A percentile compares a stretch with the other conserved stretches of the same genome.
phyloP scores from a whole-genome alignment of 1,140 invertebrate species.

The Patella vulgata region DNA sequence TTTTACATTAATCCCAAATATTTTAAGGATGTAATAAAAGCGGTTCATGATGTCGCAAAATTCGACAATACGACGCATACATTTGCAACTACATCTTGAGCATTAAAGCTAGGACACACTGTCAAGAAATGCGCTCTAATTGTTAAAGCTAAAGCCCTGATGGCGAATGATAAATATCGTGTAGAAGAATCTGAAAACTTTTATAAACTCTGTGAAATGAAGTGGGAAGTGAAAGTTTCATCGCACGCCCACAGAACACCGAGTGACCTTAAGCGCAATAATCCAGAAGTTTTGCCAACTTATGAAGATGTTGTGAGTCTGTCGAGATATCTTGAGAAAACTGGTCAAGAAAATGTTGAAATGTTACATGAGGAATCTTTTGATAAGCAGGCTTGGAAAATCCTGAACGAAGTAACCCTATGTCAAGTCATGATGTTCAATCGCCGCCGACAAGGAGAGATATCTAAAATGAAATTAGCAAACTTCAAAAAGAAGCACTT shows the following conservation, averaged over 20 bases:
- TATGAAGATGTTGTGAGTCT: slow-evolving; percentile 16
- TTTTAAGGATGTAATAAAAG: not conserved
- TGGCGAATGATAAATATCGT: no score
- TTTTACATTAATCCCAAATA: no score
- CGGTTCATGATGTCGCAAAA: not conserved
- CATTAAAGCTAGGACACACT: slow-evolving; percentile 12
- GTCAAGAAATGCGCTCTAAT: slow-evolving; percentile 17
- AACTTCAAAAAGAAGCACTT: not conserved
- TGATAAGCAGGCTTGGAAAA: not conserved
- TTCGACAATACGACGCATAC: slow-evolving; percentile 10
- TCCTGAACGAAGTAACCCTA: slow-evolving; percentile 2
- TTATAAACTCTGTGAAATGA: no score
- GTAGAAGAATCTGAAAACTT: no score
- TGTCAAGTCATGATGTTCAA: slow-evolving; percentile 23
- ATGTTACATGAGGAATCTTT: not conserved
- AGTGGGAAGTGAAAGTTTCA: no score
- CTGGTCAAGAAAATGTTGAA: not conserved
- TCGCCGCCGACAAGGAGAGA: slow-evolving; percentile 8
- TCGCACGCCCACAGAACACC: slow-evolving; percentile 11
- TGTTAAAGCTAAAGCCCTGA: slow-evolving; percentile 5
- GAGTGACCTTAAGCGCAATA: slow-evolving; percentile 8
- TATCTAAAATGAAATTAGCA: not conserved
- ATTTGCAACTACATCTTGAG: slow-evolving; percentile 9
- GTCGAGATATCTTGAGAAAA: slow-evolving; percentile 4
- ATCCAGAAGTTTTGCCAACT: slow-evolving; percentile 12